These are phyloP conservation scores for Vimba vimba DNA, from an alignment of 2,113 vertebrate genomes.

Conservation along the genomic window DNA sequence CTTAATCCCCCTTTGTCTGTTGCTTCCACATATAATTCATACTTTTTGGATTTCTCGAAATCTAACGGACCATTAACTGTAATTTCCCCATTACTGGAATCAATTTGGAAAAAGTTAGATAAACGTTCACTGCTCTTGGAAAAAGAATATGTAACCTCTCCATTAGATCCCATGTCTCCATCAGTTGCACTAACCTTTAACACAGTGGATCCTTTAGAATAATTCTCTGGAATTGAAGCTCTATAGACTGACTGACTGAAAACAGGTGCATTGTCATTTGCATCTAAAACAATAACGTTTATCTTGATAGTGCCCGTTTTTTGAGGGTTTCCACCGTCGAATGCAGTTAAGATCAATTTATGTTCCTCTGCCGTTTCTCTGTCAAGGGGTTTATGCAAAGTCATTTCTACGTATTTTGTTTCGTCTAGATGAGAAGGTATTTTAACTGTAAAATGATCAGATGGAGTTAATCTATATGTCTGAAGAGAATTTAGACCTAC, in stretches of 20 bases:
- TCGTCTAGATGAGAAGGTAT: too few species aligned
- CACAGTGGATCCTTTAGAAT: conserved; percentile 54
- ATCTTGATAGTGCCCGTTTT: conserved; percentile 70
- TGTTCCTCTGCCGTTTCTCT: conserved; percentile 61
- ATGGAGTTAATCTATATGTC: conserved; percentile 70
- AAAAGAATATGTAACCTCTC: conserved; percentile 69
- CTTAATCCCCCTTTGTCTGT: conserved; percentile 77
- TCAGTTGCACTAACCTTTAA: conserved; percentile 72
- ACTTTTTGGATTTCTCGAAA: conserved; percentile 77
- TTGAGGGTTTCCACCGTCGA: conserved; percentile 71
- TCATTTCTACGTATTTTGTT: too few species aligned
- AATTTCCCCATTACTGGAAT: conserved; percentile 75
- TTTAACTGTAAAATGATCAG: not conserved
- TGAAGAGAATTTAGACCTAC: conserved; percentile 73
- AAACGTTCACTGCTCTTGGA: conserved; percentile 65
- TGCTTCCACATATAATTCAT: conserved; percentile 76
- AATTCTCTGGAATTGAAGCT: conserved; percentile 68
- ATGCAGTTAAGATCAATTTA: conserved; percentile 60
- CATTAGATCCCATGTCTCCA: conserved; percentile 69
- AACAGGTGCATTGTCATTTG: conserved; percentile 68
- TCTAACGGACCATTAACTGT: conserved; percentile 70
- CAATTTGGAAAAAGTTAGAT: conserved; percentile 53
- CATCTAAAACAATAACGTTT: conserved; percentile 66
- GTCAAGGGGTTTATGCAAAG: conserved; percentile 60
- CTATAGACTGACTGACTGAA: conserved; percentile 70